Base-by-base conservation (phyloP, 2,888 invertebrate species). In the Hesperia comma region DNA sequence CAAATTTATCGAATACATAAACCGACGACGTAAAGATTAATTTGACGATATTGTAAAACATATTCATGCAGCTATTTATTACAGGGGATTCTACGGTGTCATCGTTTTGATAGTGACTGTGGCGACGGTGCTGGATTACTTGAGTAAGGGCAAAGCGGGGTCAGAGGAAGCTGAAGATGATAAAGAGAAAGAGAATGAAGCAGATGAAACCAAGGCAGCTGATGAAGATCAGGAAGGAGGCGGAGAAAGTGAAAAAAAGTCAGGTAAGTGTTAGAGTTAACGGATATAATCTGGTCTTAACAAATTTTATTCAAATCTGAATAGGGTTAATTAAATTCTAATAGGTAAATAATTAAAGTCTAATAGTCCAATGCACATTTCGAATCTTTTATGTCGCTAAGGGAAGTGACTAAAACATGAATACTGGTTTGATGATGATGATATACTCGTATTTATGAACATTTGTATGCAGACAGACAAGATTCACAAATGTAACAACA, bases 71-170 rank as follows among this genome's bases (percentile, higher is more conserved):
- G 43, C 8, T 53, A 3, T 54, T 57, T 62, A 57, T 81, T 82
- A 55, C 81, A 94, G 94, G 72, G 83, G 85, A 1, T 85, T 93
- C 71, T 93, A 93, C 72, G 84, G 81, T 58, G 71, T 90, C 61
- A 78, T 93, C 55, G 41, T 90, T 74, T 69, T 90, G 68, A 72
- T 93, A 69, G 91, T 91, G 41, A 61, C 90, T 68, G 77, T 90
- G 69, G 93, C 93, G 61, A 93, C 93, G 8, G 64, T 86, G 71
- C 90, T 89, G 75, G 93, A 94, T 75, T 87, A 83, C 75, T 69
- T 87, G 69, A 77, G 81, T 61, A 76, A 80, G 72, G 80, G 80
- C 71, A 74, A 75, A 17, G 41, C 78, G 6, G 70, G 70, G 8
- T 73, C 72, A 46, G 75, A 76, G 49, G 82, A 83, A 55, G 61